Evolutionary conservation across 2,113 vertebrate genomes (phyloP), one percentile per base, ranked within the genome.

Genomic region (Mormyrus iriodes): DNA sequence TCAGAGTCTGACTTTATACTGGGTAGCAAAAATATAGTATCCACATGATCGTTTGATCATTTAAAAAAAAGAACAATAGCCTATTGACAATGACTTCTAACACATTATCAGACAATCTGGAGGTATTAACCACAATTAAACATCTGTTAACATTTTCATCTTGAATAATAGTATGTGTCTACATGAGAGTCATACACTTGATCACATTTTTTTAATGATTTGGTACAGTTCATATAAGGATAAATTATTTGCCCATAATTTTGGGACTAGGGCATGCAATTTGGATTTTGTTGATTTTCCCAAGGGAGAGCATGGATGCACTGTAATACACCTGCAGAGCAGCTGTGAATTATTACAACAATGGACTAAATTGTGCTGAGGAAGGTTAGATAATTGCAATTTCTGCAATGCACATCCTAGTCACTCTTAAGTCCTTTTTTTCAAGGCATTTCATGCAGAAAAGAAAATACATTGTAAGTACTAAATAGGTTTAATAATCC

Each of bases 381-480:
- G 27, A 83, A 84, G 76, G 73, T 89, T 49, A 53, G 49, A 82
- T 89, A 53, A 89, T 58, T 55, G 51, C 76, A 83, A 89, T 84
- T 44, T 53, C 88, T 24, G 17, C 58, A 44, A 82, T 42, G 35
- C 39, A 46, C 51, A 51, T 58, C 76, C 48, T 52, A 79, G 31
- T 79, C 27, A 52, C 88, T 51, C 31, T 27, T 88, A 27, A 88
- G 27, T 27, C 19, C 44, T 24, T 39, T 35, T 39, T 6, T 84
- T 21, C 4, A 48, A 84, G 69, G 69, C 19, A 79, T 52, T 79
- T 73, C 39, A 51, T 73, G 44, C 73, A 83, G 21, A 65, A 46
- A 87, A 46, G 52, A 89, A 49, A 89, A 24, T 35, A 39, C 88
- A 48, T 21, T 19, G 12, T 42, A 15, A 55, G 31, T 53, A 86